Base-by-base conservation (phyloP, 1,140 invertebrate species). In the Leptonema lineaticorne region DNA sequence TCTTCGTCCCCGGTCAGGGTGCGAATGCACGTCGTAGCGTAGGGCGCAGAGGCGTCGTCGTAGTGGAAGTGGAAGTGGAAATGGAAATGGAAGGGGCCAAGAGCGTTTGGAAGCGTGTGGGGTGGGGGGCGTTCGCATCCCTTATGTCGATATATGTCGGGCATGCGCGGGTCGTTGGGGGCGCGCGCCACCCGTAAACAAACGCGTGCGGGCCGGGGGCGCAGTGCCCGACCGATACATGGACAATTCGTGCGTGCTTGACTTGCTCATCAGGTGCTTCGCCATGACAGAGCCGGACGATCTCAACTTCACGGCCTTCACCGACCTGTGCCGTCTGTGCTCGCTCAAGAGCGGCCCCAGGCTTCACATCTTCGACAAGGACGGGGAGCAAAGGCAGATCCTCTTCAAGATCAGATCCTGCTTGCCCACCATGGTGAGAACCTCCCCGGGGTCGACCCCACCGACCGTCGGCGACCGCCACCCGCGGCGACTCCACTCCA, bases 351-450 rank as follows among this genome's bases (percentile, higher is more conserved):
- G 83, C 68, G 87, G 84, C 41, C 85, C 87, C 63, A 77, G 84
- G 74, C 80, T 89, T 46, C 86, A 88, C 75, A 87, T 89, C 74
- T 89, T 89, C 75, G 87, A 89, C 74, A 88, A 88, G 74, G 86
- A 88, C 73, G 85, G 86, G 30, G 87, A 89, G 75, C 87, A 89
- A 71, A 79, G 87, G 62, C 87, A 89, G 76, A 81, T 89, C 63
- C 81, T 88, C 37, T 88, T 88, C 76, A 89, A 89, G 78, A 82
- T 89, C 73, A 82, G 86, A 68, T 86, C 87, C 60, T 86, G 87
- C 73, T 81, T 89, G 77, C 86, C 86, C 41, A 84, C 86, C 77
- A 82, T 85, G 81, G 37, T 41, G 37, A 41, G 37, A 41, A 4
- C 37, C 37, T 2, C 37, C 37, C 11, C 30, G 30, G 5, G 5